Evolutionary conservation across 2,797 vertebrate genomes (phyloP).

Genomic region (Micrastur ruficollis): DNA sequence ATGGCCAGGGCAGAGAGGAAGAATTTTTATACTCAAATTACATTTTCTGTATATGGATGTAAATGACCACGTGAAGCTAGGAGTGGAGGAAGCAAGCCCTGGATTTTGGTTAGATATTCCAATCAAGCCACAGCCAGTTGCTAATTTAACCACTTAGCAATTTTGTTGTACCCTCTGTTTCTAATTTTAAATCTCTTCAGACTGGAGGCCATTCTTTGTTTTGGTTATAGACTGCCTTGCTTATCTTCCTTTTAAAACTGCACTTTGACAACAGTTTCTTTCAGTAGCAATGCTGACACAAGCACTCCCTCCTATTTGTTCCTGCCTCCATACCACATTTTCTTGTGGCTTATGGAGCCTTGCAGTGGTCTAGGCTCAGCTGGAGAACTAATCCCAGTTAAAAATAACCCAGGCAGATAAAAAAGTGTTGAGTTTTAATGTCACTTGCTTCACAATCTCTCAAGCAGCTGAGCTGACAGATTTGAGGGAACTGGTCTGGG

Average conservation of each 20-base stretch:
- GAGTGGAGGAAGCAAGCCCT: not conserved
- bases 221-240: not conserved
- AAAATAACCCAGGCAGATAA: not conserved
- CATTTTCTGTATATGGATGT: not conserved
- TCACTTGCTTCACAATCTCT: not conserved
- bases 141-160: not conserved
- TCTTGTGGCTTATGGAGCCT: not conserved
- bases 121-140: not conserved
- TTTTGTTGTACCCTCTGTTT: not conserved
- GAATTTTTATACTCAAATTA: not conserved
- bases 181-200: not conserved
- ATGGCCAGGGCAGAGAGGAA: not conserved
- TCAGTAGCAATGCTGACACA: not conserved
- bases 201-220: not conserved
- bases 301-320: not conserved
- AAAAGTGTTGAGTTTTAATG: not conserved
- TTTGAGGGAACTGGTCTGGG: not conserved
- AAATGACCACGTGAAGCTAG: not conserved
- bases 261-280: not conserved
- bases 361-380: not conserved
- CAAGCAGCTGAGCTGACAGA: not conserved
- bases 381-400: not conserved
- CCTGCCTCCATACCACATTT: not conserved
- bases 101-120: not conserved
- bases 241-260: not conserved